Evolutionary conservation across 1,140 invertebrate species (phyloP).

Genomic region (Aphaenogaster ashmeadi): DNA sequence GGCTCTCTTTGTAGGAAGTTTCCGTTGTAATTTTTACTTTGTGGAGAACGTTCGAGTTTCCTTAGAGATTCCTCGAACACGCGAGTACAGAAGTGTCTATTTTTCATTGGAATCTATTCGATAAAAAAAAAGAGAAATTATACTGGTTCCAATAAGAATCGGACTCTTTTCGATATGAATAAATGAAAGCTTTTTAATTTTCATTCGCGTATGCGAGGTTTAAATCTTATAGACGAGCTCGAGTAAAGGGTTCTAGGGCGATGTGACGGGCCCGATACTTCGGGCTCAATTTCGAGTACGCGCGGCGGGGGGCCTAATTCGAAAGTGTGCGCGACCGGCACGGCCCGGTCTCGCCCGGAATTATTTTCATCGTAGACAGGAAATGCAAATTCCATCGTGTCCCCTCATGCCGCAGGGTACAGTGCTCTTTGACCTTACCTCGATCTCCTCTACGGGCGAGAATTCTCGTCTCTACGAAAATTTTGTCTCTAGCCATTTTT

Average conservation of each 20-base stretch:
- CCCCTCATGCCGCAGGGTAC: slow-evolving; percentile 61
- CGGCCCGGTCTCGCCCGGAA: slow-evolving; percentile 54
- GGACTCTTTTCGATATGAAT: neutral
- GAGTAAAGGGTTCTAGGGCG: neutral
- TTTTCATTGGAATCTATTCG: neutral
- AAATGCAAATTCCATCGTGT: slow-evolving; percentile 79
- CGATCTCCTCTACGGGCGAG: slow-evolving; percentile 1
- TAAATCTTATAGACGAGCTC: neutral
- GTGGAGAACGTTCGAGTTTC: neutral
- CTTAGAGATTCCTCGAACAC: neutral
- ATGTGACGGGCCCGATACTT: neutral
- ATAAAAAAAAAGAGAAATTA: neutral
- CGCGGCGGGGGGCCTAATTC: slow-evolving; percentile 52
- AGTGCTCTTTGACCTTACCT: slow-evolving; percentile 77
- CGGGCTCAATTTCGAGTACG: slow-evolving; percentile 34
- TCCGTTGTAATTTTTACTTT: neutral
- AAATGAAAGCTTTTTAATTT: neutral
- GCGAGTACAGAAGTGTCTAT: neutral
- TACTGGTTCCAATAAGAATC: neutral
- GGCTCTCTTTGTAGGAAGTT: neutral
- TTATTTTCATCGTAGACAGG: slow-evolving; percentile 79
- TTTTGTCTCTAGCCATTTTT: neutral
- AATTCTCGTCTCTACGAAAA: slow-evolving; percentile 33
- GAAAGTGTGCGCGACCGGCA: slow-evolving; percentile 32
- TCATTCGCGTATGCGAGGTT: neutral